Evolutionary conservation across 2,888 invertebrate species (phyloP).

Genomic region (Agrilus mali): DNA sequence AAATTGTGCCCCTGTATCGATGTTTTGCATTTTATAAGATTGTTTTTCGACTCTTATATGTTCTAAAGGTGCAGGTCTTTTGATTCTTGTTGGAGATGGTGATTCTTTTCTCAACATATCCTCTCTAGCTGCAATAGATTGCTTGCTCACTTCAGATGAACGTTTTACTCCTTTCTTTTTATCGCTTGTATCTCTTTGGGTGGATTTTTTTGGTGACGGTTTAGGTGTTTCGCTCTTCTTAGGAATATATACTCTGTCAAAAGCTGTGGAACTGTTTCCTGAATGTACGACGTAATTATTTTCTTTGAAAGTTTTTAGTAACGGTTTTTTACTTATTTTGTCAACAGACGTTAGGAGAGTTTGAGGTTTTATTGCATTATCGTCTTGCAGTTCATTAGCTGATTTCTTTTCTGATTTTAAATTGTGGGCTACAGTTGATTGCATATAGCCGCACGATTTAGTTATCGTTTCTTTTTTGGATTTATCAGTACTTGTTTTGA

Average conservation of each 20-base stretch:
- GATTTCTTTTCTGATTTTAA: constrained; percentile 34
- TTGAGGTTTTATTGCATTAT: constrained; percentile 1
- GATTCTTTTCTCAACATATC: constrained; percentile 14
- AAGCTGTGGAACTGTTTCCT: constrained; percentile 4
- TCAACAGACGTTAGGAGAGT: neutral
- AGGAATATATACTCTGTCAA: no score
- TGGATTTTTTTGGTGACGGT: constrained; percentile 4
- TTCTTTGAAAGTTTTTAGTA: constrained; percentile 21
- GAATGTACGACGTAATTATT: constrained; percentile 13
- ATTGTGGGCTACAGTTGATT: constrained; percentile 44
- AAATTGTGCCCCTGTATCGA: constrained; percentile 30
- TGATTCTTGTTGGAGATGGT: constrained; percentile 32
- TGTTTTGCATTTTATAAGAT: constrained; percentile 24
- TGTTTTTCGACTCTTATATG: constrained; percentile 21
- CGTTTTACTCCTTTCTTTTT: constrained; percentile 5
- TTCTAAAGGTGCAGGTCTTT: constrained; percentile 26
- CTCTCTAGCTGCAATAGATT: constrained; percentile 4
- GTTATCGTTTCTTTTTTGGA: neutral
- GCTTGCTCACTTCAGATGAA: neutral
- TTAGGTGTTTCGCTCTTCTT: constrained; percentile 7
- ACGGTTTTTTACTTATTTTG: constrained; percentile 25
- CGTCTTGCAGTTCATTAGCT: constrained; percentile 9
- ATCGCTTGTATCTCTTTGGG: neutral
- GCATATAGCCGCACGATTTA: constrained; percentile 40
- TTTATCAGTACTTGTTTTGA: constrained; percentile 15